Evolutionary conservation across 1,140 invertebrate species (phyloP).

Genomic region (Orius laevigatus): DNA sequence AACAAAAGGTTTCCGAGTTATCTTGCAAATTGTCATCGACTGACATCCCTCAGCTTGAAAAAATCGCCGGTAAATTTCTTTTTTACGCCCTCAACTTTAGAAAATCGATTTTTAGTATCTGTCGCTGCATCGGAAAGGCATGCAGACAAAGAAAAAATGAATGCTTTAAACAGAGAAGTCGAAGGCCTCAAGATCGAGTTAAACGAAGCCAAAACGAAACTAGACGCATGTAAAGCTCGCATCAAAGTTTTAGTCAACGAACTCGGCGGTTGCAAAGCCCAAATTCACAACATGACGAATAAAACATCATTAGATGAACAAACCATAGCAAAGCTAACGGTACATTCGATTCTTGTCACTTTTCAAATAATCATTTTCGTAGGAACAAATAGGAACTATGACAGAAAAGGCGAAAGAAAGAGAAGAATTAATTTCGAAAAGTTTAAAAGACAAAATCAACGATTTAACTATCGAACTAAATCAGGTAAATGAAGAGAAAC

Average conservation of each 20-base stretch:
- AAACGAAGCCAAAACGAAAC: constrained; percentile 35
- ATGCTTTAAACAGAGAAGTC: constrained; percentile 34
- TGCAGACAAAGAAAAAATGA: constrained; percentile 35
- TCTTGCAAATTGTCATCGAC: constrained; percentile 33
- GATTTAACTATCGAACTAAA: constrained; percentile 2
- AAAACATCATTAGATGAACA: constrained; percentile 38
- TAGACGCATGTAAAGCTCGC: constrained; percentile 35
- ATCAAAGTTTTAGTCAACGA: constrained; percentile 39
- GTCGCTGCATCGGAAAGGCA: constrained; percentile 28
- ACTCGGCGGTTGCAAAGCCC: constrained; percentile 28
- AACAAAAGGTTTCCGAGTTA: constrained; percentile 43
- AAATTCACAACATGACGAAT: constrained; percentile 33
- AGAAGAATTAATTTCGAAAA: constrained; percentile 1
- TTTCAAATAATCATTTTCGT: not conserved
- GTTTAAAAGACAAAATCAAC: constrained; percentile 4
- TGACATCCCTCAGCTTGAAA: constrained; percentile 8
- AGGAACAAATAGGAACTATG: not conserved
- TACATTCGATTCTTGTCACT: not conserved
- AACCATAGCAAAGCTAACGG: constrained; percentile 33
- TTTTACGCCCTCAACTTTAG: not conserved
- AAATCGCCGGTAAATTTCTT: constrained; percentile 7
- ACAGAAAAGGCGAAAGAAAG: constrained; percentile 12
- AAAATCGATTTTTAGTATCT: constrained; percentile 12
- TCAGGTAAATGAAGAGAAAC: constrained; percentile 9
- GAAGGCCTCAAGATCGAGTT: constrained; percentile 24